Percentiles rank a stretch among this genome's conserved stretches.
These are phyloP conservation scores for Limulus polyphemus DNA, from an alignment of 2,888 invertebrate genomes.

Conservation along the genomic window DNA sequence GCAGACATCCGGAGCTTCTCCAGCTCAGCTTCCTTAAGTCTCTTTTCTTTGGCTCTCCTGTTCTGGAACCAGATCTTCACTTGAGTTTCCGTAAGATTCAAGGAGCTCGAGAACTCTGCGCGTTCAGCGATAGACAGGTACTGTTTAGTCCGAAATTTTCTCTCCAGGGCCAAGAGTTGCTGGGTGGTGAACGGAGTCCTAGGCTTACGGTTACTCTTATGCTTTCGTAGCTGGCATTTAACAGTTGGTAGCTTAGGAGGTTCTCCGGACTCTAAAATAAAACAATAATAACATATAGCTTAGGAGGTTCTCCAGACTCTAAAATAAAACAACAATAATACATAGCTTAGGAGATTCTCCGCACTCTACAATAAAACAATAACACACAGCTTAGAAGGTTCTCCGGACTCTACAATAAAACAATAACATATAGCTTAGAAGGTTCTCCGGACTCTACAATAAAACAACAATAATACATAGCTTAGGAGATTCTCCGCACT, in stretches of 20 bases:
- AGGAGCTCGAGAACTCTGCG: slow-evolving; percentile 81
- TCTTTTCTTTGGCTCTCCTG: slow-evolving; percentile 76
- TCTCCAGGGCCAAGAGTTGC: slow-evolving; percentile 76
- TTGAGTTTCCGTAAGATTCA: slow-evolving; percentile 86
- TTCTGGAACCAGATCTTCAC: slow-evolving; percentile 48
- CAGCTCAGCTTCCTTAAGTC: slow-evolving; percentile 88
- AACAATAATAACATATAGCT: slow-evolving; percentile 1
- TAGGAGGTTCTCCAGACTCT: slow-evolving; percentile 10
- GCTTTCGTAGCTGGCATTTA: slow-evolving; percentile 59
- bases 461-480: too few species aligned
- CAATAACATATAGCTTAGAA: too few species aligned
- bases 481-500: too few species aligned
- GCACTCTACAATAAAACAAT: too few species aligned
- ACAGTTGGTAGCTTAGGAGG: slow-evolving; percentile 23
- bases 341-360: background rate
- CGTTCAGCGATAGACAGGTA: slow-evolving; percentile 89
- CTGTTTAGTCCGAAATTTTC: slow-evolving; percentile 87
- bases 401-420: too few species aligned
- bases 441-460: too few species aligned
- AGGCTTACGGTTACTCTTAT: slow-evolving; percentile 90
- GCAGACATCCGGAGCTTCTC: slow-evolving; percentile 83
- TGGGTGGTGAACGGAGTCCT: slow-evolving; percentile 90
- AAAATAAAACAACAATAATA: slow-evolving; percentile 6
- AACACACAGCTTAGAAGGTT: too few species aligned
- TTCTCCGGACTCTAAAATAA: slow-evolving; percentile 23